These are phyloP conservation scores for Drosophila ezoana DNA, from an alignment of 2,888 invertebrate species.

Conservation along the genomic window DNA sequence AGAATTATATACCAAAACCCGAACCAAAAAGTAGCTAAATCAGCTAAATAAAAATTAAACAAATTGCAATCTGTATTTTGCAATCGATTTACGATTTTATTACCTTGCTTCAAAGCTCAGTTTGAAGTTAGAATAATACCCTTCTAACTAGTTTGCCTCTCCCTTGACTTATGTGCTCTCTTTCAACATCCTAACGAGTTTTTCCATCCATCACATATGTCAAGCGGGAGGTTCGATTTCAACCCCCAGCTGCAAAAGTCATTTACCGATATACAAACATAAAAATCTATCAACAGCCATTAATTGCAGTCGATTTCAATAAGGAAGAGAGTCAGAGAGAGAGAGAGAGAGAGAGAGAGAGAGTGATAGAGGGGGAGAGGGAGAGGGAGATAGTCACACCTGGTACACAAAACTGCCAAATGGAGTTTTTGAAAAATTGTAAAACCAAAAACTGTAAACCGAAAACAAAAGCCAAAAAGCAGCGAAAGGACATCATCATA, in stretches of 20 bases:
- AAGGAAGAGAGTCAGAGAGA: slow-evolving; percentile 14
- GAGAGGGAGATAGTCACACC: slow-evolving; percentile 61
- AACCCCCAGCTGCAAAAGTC: slow-evolving; percentile 53
- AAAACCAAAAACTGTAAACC: slow-evolving; percentile 54
- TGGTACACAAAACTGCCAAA: slow-evolving; percentile 50
- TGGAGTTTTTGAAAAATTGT: slow-evolving; percentile 69
- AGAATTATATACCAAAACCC: too few species aligned
- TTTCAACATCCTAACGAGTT: slow-evolving; percentile 9
- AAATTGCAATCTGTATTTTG: too few species aligned
- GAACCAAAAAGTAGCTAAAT: too few species aligned
- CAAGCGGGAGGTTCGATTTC: slow-evolving; percentile 18
- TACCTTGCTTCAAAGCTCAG: too few species aligned
- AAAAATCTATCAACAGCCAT: slow-evolving; percentile 78
- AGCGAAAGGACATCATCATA: slow-evolving; percentile 81
- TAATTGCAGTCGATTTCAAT: slow-evolving; percentile 63
- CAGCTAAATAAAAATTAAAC: too few species aligned
- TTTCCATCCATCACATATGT: slow-evolving; percentile 23
- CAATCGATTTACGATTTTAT: too few species aligned
- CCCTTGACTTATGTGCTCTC: background rate
- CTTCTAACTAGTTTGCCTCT: background rate
- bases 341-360: background rate
- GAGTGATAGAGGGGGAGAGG: slow-evolving; percentile 7
- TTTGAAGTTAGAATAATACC: too few species aligned
- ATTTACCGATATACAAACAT: slow-evolving; percentile 75
- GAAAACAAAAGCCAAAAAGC: slow-evolving; percentile 77